These are phyloP conservation scores for Eleginops maclovinus DNA, from an alignment of 2,113 vertebrate species.

Conservation along the genomic window DNA sequence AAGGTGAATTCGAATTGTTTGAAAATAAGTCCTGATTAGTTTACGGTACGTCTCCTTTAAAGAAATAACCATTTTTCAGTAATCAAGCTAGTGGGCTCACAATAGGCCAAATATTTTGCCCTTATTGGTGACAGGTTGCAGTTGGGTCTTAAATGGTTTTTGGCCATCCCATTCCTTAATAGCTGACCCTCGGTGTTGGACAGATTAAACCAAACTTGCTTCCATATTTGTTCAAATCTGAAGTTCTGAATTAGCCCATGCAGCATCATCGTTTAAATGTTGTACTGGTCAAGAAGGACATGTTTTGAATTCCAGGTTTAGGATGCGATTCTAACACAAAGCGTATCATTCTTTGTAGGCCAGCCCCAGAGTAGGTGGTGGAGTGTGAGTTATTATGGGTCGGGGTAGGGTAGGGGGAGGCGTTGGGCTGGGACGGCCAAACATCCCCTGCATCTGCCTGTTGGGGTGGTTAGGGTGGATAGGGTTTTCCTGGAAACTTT, in stretches of 20 bases:
- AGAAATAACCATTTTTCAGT: not conserved
- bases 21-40: conserved; percentile 13
- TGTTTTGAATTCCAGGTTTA: not conserved
- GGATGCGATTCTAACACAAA: not conserved
- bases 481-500: conserved; percentile 77
- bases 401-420: conserved; percentile 73
- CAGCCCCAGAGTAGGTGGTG: conserved; percentile 71
- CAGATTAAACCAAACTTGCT: not conserved
- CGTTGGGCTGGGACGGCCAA: conserved; percentile 63
- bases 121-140: conserved; percentile 17
- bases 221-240: not conserved
- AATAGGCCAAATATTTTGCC: not conserved
- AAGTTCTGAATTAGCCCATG: not conserved
- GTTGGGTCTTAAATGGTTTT: not conserved
- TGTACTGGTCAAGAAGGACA: not conserved
- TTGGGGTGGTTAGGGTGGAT: conserved; percentile 85
- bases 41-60: not conserved
- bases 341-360: conserved; percentile 71
- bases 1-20: conserved; percentile 18
- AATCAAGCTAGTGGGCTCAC: not conserved
- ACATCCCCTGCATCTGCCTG: conserved; percentile 68
- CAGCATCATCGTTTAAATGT: not conserved
- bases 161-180: not conserved
- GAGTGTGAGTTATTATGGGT: conserved; percentile 69
- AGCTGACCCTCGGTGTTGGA: not conserved